Conservation (phyloP, 2,113 vertebrate genomes). For the Pandion haliaetus region DNA sequence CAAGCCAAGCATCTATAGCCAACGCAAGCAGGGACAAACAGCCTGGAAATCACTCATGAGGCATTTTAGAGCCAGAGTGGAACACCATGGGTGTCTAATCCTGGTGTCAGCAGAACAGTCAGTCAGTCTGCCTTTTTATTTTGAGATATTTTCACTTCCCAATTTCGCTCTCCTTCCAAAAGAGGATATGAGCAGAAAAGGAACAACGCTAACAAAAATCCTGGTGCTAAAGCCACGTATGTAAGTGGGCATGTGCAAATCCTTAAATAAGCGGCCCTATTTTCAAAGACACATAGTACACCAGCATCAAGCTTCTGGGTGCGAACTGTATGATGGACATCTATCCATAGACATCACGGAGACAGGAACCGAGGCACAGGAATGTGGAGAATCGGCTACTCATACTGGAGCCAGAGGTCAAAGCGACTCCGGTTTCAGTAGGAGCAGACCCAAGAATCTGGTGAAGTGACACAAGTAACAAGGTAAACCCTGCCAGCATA, state of each 20-base stretch:
- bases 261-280: neutral
- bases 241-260: neutral
- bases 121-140: neutral
- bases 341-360: too few species aligned
- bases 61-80: neutral
- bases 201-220: neutral
- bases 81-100: neutral
- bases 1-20: neutral
- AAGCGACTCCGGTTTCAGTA: neutral
- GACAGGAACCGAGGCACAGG: neutral
- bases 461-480: neutral
- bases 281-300: neutral
- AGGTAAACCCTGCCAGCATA: neutral
- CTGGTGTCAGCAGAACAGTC: neutral
- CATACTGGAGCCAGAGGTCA: neutral
- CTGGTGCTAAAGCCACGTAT: neutral
- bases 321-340: neutral
- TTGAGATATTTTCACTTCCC: neutral
- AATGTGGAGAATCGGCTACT: neutral
- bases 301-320: neutral
- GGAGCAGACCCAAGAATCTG: neutral
- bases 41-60: neutral
- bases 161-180: neutral
- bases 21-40: neutral
- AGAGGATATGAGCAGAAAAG: neutral